These are phyloP conservation scores for Tachystola acroxantha DNA, from an alignment of 2,888 invertebrate species.

Conservation along the genomic window DNA sequence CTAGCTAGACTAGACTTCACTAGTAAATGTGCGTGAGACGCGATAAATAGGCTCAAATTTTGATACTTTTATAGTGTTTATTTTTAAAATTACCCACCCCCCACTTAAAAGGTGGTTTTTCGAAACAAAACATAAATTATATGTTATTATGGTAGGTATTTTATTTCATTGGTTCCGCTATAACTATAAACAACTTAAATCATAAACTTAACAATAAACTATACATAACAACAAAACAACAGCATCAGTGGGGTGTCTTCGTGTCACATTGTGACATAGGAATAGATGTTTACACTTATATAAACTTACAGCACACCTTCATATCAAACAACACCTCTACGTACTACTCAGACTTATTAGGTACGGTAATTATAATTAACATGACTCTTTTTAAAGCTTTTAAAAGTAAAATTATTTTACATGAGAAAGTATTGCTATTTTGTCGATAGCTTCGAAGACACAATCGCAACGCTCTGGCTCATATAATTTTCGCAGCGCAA, in stretches of 20 bases:
- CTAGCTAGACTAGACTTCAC: no score
- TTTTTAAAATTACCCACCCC: no score
- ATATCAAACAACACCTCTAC: slow-evolving; percentile 2
- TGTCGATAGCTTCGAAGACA: slow-evolving; percentile 2
- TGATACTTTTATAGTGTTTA: no score
- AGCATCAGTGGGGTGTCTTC: slow-evolving; percentile 6
- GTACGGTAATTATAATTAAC: slow-evolving; percentile 10
- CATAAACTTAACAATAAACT: slow-evolving; percentile 12
- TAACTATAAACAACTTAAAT: slow-evolving; percentile 22
- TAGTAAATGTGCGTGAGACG: no score
- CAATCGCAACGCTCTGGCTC: slow-evolving; percentile 5
- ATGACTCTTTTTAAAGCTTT: slow-evolving; percentile 7
- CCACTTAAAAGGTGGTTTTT: no score
- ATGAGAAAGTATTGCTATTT: background rate
- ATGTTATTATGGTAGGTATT: slow-evolving; percentile 21
- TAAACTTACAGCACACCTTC: slow-evolving; percentile 1
- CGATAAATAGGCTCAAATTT: no score
- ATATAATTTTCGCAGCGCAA: slow-evolving; percentile 5
- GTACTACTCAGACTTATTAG: slow-evolving; percentile 12
- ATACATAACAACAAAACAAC: slow-evolving; percentile 9
- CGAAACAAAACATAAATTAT: background rate
- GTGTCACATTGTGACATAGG: slow-evolving; percentile 3
- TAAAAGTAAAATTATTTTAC: background rate
- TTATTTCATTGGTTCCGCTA: slow-evolving; percentile 63
- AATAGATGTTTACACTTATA: background rate